Conservation (phyloP, 2,113 vertebrate species). For the Labrus mixtus region DNA sequence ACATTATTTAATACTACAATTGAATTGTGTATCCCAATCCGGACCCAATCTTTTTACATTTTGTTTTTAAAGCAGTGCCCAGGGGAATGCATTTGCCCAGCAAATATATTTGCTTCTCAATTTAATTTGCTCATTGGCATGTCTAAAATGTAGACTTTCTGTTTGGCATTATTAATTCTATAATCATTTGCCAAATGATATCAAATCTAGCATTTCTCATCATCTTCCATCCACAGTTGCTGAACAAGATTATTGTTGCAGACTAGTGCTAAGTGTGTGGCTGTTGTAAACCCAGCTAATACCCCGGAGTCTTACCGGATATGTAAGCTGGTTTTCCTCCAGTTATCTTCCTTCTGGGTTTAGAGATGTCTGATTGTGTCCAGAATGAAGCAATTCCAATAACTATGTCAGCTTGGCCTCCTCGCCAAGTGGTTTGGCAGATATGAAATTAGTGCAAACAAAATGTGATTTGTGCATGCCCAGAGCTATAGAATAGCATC, state of each 20-base stretch:
- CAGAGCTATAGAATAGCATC: slow-evolving; percentile 35
- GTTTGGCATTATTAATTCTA: background rate
- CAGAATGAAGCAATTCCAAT: slow-evolving; percentile 63
- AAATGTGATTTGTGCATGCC: slow-evolving; percentile 59
- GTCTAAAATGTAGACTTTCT: background rate
- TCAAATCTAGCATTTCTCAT: slow-evolving; percentile 9
- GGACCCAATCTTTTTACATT: background rate
- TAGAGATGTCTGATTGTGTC: slow-evolving; percentile 69
- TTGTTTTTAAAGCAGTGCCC: background rate
- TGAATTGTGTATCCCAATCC: background rate
- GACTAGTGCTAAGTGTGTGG: slow-evolving; percentile 24
- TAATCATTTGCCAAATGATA: slow-evolving; percentile 1
- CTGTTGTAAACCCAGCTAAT: slow-evolving; percentile 38
- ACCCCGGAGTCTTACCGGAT: slow-evolving; percentile 41
- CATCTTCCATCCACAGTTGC: slow-evolving; percentile 12
- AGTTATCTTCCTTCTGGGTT: slow-evolving; percentile 59
- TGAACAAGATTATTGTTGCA: slow-evolving; percentile 35
- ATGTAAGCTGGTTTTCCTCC: slow-evolving; percentile 50
- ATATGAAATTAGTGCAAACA: slow-evolving; percentile 66
- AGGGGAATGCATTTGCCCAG: background rate
- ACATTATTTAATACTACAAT: background rate
- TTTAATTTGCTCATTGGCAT: slow-evolving; percentile 1
- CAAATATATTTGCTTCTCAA: background rate
- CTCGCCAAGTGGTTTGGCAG: slow-evolving; percentile 67
- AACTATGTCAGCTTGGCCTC: slow-evolving; percentile 61